Percentiles rank a stretch among this genome's conserved stretches.
Conservation (phyloP, 2,888 invertebrate genomes). For the Heliconius sara region DNA sequence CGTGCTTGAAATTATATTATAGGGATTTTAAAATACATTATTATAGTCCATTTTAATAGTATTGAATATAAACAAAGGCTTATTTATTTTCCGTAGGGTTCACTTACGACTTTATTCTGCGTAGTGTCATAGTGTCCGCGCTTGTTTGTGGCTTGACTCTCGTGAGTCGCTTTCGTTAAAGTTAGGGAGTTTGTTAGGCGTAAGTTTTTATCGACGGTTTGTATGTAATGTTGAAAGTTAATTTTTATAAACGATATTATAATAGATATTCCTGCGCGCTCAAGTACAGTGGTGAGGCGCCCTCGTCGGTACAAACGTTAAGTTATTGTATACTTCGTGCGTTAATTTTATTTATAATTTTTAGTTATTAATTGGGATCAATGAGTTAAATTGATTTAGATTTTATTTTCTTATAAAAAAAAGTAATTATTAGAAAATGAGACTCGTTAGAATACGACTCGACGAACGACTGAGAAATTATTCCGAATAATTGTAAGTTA, state of each 20-base stretch:
- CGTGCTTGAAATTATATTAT: slow-evolving; percentile 25
- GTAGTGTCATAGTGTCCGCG: slow-evolving; percentile 51
- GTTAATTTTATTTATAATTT: slow-evolving; percentile 74
- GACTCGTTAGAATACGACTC: slow-evolving; percentile 71
- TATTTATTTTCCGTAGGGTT: slow-evolving; percentile 20
- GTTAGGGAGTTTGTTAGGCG: slow-evolving; percentile 73
- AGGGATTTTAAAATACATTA: slow-evolving; percentile 8
- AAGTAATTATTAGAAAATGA: slow-evolving; percentile 63
- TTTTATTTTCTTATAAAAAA: slow-evolving; percentile 77
- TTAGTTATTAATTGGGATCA: slow-evolving; percentile 76
- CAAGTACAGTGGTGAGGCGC: slow-evolving; percentile 73
- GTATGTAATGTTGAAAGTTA: slow-evolving; percentile 75
- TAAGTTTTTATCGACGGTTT: slow-evolving; percentile 82
- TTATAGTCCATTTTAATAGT: slow-evolving; percentile 15
- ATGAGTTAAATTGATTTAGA: slow-evolving; percentile 76
- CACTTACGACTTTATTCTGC: slow-evolving; percentile 27
- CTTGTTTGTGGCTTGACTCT: slow-evolving; percentile 68
- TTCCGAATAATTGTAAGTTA: slow-evolving; percentile 77
- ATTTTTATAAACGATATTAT: slow-evolving; percentile 66
- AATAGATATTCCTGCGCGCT: slow-evolving; percentile 76
- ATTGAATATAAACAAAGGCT: slow-evolving; percentile 24
- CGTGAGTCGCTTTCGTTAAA: slow-evolving; percentile 57
- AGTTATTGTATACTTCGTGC: slow-evolving; percentile 71
- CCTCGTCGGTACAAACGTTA: slow-evolving; percentile 80
- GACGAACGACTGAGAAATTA: slow-evolving; percentile 84